A percentile compares a stretch with the other conserved stretches of the same genome.
phyloP scores from a whole-genome alignment of 2,888 invertebrate genomes.

The Pelosia muscerda region DNA sequence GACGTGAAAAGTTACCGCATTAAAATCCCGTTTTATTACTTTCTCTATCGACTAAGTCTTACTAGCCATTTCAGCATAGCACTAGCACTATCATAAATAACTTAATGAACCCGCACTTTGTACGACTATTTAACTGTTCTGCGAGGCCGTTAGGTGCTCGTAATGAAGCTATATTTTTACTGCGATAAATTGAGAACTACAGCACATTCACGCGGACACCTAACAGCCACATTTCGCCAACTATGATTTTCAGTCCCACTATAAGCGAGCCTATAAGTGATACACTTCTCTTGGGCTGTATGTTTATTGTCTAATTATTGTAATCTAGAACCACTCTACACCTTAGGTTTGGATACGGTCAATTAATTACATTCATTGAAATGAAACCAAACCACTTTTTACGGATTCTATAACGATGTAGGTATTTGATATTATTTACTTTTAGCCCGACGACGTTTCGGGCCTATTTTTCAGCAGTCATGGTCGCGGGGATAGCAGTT shows the following conservation, averaged over 20 bases:
- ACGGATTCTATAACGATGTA: no score
- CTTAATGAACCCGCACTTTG: background rate
- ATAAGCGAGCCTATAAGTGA: background rate
- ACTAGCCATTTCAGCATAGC: background rate
- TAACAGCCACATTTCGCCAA: background rate
- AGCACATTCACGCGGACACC: background rate
- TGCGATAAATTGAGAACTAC: background rate
- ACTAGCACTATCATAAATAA: constrained; percentile 8
- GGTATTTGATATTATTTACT: no score
- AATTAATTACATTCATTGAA: no score
- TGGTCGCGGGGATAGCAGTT: no score
- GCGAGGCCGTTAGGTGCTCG: background rate
- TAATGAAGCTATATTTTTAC: background rate
- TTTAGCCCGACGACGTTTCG: no score
- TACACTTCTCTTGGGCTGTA: background rate
- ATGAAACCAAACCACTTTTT: no score
- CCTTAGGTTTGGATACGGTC: background rate
- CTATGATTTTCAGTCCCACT: background rate
- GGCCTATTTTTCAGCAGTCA: no score
- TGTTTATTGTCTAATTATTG: background rate
- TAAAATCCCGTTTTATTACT: constrained; percentile 1
- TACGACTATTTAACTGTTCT: background rate
- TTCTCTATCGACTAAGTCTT: background rate
- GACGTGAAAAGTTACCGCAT: background rate
- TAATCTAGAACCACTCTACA: background rate